These are phyloP conservation scores for Xerus rutilus DNA, from an alignment of 2,797 vertebrate genomes.

Conservation along the genomic window DNA sequence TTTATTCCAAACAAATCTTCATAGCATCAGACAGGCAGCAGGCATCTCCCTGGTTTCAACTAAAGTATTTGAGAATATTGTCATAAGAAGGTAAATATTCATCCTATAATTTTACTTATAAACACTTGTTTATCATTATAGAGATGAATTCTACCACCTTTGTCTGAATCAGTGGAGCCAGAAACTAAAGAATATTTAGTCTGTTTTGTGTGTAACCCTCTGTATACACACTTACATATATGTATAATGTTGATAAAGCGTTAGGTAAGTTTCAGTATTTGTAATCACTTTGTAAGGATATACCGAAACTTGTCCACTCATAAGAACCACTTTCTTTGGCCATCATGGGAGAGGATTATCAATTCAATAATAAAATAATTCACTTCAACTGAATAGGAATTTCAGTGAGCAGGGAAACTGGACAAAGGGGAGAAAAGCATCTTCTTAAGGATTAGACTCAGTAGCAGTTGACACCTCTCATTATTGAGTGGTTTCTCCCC, in stretches of 20 bases:
- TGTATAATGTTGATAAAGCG: not conserved
- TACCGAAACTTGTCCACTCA: constrained; percentile 7
- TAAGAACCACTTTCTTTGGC: constrained; percentile 52
- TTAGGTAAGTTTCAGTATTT: constrained; percentile 1
- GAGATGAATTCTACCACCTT: constrained; percentile 10
- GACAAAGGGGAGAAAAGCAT: constrained; percentile 6
- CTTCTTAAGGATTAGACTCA: not conserved
- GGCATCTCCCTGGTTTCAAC: not conserved
- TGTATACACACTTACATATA: not conserved
- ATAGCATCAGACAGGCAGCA: not conserved
- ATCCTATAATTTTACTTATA: not conserved
- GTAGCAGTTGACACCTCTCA: no score
- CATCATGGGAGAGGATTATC: not conserved
- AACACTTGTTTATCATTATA: not conserved
- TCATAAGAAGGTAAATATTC: not conserved
- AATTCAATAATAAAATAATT: constrained; percentile 39
- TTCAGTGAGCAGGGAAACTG: not conserved
- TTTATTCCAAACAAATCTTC: not conserved
- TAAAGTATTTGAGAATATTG: not conserved
- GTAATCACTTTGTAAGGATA: not conserved
- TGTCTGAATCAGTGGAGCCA: not conserved
- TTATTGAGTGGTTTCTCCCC: not conserved
- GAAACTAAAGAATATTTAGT: constrained; percentile 5
- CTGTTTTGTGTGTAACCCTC: not conserved
- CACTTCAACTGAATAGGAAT: not conserved